Percentiles rank a stretch among this genome's conserved stretches.
phyloP scores from a whole-genome alignment of 2,113 vertebrate species.

The Oenanthe melanoleuca region DNA sequence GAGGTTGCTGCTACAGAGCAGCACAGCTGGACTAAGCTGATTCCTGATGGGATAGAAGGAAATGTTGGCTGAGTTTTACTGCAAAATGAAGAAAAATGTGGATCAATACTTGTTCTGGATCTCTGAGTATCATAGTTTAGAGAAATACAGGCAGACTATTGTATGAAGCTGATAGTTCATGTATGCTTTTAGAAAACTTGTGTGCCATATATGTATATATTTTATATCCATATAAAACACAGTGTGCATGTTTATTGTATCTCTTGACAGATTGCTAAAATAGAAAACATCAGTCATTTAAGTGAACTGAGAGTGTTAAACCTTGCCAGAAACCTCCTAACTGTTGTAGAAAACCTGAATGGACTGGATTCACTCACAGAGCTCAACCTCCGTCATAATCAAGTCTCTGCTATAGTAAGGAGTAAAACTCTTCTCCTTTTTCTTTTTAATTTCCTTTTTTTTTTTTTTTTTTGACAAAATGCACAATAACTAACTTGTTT shows the following conservation, averaged over 20 bases:
- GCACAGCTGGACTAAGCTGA: background rate
- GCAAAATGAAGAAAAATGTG: background rate
- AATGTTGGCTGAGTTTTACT: background rate
- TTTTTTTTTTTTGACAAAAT: background rate
- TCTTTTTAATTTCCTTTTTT: background rate
- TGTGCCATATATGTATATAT: accelerated
- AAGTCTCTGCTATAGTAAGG: slow-evolving; percentile 89
- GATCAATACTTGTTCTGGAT: background rate
- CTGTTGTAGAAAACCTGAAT: slow-evolving; percentile 84
- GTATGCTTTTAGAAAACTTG: background rate
- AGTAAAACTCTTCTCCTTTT: background rate
- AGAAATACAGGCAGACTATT: background rate
- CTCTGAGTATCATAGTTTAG: background rate
- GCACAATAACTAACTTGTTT: background rate
- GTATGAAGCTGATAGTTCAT: background rate
- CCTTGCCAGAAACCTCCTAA: slow-evolving; percentile 89
- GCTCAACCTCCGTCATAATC: slow-evolving; percentile 89
- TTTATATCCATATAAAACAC: background rate
- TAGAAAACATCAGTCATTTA: slow-evolving; percentile 88
- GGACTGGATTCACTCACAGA: slow-evolving; percentile 88
- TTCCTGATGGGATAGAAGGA: background rate
- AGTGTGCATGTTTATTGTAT: background rate
- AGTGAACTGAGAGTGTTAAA: slow-evolving; percentile 88
- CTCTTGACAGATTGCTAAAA: slow-evolving; percentile 83
- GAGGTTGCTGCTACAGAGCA: background rate